Conservation (phyloP, 2,797 vertebrate genomes). For the Anabacerthia variegaticeps region DNA sequence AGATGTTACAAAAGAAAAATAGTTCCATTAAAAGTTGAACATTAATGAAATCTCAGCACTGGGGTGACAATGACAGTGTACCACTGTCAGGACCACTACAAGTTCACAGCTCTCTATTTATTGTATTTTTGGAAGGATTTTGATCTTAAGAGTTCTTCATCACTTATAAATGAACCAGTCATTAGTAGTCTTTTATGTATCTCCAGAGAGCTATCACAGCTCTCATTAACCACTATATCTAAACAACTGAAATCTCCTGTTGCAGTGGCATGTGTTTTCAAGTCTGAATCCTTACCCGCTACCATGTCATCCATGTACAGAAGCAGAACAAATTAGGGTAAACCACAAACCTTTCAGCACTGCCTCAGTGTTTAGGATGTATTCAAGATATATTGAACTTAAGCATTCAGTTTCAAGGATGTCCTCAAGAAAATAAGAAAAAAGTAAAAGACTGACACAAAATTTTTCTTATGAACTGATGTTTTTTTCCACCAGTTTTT, state of each 20-base stretch:
- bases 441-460: not conserved
- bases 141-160: conserved; percentile 65
- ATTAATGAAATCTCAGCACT: not conserved
- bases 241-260: conserved; percentile 49
- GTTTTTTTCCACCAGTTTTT: not conserved
- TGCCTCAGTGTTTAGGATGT: not conserved
- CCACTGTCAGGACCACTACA: not conserved
- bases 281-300: not conserved
- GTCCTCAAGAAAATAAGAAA: not conserved
- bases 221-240: conserved; percentile 41
- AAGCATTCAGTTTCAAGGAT: not conserved
- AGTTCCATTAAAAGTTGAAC: not conserved
- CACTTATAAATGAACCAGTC: conserved; percentile 68
- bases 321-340: conserved; percentile 9
- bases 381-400: not conserved
- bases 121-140: conserved; percentile 34
- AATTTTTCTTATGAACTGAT: not conserved
- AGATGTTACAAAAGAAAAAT: not conserved
- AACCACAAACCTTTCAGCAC: not conserved
- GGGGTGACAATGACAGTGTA: not conserved
- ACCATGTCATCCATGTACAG: not conserved
- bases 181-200: conserved; percentile 63
- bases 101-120: conserved; percentile 33
- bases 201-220: conserved; percentile 57
- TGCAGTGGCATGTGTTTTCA: conserved; percentile 35